A percentile compares a stretch with the other conserved stretches of the same genome.
Evolutionary conservation across 1,140 invertebrate genomes (phyloP).

Genomic region (Archegozetes longisetosus): DNA sequence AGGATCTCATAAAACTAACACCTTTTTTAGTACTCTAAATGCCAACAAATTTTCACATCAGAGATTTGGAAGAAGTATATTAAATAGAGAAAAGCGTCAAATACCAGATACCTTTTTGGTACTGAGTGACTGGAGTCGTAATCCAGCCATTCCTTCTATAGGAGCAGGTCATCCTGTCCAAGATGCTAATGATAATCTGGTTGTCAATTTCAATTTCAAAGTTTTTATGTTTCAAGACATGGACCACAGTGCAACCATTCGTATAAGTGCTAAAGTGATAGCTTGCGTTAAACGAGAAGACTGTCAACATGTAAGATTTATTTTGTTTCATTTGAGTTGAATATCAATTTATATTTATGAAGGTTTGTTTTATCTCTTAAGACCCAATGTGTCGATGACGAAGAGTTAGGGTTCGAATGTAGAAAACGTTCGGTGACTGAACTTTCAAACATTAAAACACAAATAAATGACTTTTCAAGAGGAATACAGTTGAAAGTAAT

Average conservation of each 20-base stretch:
- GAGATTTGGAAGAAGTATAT: no score
- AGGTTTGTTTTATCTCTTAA: no score
- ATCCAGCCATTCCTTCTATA: constrained; percentile 35
- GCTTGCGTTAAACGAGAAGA: constrained; percentile 43
- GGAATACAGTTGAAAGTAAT: neutral
- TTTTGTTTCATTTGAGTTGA: neutral
- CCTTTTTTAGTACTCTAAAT: no score
- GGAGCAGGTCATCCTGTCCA: constrained; percentile 35
- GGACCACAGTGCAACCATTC: constrained; percentile 41
- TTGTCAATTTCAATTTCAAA: constrained; percentile 39
- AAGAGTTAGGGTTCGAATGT: neutral
- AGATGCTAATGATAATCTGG: constrained; percentile 28
- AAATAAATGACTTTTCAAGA: neutral
- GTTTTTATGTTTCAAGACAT: constrained; percentile 51
- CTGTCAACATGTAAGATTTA: constrained; percentile 27
- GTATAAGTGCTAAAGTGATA: constrained; percentile 40
- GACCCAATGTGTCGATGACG: neutral
- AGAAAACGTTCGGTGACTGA: no score
- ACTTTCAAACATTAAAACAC: neutral
- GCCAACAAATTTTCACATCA: no score
- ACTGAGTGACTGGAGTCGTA: constrained; percentile 40
- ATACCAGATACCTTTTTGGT: constrained; percentile 27
- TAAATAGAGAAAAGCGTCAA: neutral
- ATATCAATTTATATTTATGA: neutral
- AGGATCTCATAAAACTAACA: no score